A percentile compares a stretch with the other conserved stretches of the same genome.
Conservation (phyloP, 2,113 vertebrate species). For the Pachypanchax playfairii region DNA sequence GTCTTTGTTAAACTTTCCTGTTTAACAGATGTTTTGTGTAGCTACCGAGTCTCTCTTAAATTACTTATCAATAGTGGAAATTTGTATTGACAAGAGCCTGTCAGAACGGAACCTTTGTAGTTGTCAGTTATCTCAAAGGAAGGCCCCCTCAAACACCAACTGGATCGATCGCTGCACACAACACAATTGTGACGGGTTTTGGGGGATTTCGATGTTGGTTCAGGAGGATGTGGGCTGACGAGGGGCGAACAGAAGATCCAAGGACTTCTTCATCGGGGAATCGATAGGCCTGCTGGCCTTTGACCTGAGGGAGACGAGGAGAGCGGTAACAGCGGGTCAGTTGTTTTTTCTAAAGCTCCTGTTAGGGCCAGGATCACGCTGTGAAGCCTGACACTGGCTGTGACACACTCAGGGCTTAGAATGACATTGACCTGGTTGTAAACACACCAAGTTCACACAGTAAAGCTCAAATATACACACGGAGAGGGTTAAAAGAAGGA, state of each 20-base stretch:
- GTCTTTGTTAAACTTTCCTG: conserved; percentile 73
- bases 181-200: conserved; percentile 71
- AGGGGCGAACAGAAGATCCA: conserved; percentile 55
- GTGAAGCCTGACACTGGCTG: conserved; percentile 74
- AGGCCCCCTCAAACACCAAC: conserved; percentile 64
- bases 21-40: conserved; percentile 81
- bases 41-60: conserved; percentile 71
- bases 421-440: conserved; percentile 63
- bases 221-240: conserved; percentile 62
- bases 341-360: conserved; percentile 64
- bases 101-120: conserved; percentile 80
- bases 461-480: conserved; percentile 25
- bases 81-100: conserved; percentile 84
- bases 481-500: background rate
- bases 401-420: conserved; percentile 69
- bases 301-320: conserved; percentile 72
- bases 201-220: conserved; percentile 45
- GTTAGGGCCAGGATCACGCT: conserved; percentile 68
- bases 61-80: conserved; percentile 84
- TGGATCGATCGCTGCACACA: conserved; percentile 73
- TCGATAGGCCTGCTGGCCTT: conserved; percentile 79
- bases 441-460: conserved; percentile 43
- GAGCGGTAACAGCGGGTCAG: conserved; percentile 61
- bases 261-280: conserved; percentile 69
- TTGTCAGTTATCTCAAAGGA: conserved; percentile 81